These are phyloP conservation scores for Trichoplusia ni DNA, from an alignment of 1,140 invertebrate species.

Conservation along the genomic window DNA sequence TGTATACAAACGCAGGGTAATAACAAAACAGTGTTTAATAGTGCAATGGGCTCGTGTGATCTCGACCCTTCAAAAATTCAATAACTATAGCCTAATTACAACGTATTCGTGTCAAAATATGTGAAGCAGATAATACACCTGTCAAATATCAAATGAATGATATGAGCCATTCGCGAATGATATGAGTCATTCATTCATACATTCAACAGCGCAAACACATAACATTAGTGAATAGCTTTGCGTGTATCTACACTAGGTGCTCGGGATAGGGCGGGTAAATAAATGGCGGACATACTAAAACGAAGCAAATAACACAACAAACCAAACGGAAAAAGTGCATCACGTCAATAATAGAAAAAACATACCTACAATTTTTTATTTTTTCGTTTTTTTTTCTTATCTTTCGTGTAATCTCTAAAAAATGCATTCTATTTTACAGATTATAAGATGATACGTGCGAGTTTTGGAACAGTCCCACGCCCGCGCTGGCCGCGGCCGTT, in stretches of 20 bases:
- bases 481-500: slow-evolving; percentile 49
- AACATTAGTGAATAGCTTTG: slow-evolving; percentile 27
- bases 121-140: neutral
- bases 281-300: slow-evolving; percentile 70
- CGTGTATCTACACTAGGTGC: slow-evolving; percentile 59
- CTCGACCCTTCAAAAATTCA: neutral
- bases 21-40: slow-evolving; percentile 6
- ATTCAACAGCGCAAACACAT: slow-evolving; percentile 35
- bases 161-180: no score
- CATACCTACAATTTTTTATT: slow-evolving; percentile 60
- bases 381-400: slow-evolving; percentile 57
- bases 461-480: slow-evolving; percentile 70
- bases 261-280: slow-evolving; percentile 55
- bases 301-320: slow-evolving; percentile 71
- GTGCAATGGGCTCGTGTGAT: neutral
- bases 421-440: slow-evolving; percentile 74
- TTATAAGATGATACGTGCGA: slow-evolving; percentile 54
- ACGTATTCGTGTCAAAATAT: neutral
- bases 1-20: slow-evolving; percentile 32
- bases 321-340: slow-evolving; percentile 73
- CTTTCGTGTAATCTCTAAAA: slow-evolving; percentile 69
- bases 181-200: slow-evolving; percentile 28
- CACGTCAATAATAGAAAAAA: slow-evolving; percentile 69
- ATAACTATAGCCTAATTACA: neutral
- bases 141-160: slow-evolving; percentile 17